A percentile compares a stretch with the other conserved stretches of the same genome.
These are phyloP conservation scores for Ptilodon capucinus DNA, from an alignment of 2,888 invertebrate species.

Conservation along the genomic window DNA sequence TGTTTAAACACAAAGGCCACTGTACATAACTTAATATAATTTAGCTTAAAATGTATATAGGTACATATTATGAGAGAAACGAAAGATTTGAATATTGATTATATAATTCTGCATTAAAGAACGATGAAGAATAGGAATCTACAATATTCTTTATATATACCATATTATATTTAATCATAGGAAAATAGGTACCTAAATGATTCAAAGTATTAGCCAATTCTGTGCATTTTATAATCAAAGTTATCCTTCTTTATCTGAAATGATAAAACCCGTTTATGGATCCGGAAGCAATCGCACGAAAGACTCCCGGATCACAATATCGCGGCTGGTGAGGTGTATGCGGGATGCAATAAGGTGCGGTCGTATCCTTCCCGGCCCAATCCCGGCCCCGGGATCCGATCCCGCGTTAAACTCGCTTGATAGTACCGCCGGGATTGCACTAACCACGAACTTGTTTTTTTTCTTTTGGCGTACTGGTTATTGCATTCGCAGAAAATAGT, in stretches of 20 bases:
- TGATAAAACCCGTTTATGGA: constrained; percentile 23
- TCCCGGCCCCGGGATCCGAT: constrained; percentile 24
- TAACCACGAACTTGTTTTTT: background rate
- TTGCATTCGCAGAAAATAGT: background rate
- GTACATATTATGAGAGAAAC: no score
- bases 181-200: background rate
- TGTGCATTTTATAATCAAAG: background rate
- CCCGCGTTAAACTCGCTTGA: constrained; percentile 8
- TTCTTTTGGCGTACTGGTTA: background rate
- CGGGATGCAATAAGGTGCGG: constrained; percentile 57
- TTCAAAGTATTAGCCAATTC: background rate
- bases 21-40: no score
- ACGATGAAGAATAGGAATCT: no score
- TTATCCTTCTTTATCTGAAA: constrained; percentile 17
- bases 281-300: constrained; percentile 35
- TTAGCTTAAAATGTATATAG: no score
- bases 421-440: background rate
- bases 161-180: no score
- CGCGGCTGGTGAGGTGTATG: constrained; percentile 49
- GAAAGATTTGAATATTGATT: no score
- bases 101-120: no score
- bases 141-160: no score
- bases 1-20: no score
- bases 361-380: constrained; percentile 24
- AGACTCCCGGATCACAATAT: constrained; percentile 43